These are phyloP conservation scores for Pogonomyrmex barbatus DNA, from an alignment of 1,140 invertebrate genomes.

Conservation along the genomic window DNA sequence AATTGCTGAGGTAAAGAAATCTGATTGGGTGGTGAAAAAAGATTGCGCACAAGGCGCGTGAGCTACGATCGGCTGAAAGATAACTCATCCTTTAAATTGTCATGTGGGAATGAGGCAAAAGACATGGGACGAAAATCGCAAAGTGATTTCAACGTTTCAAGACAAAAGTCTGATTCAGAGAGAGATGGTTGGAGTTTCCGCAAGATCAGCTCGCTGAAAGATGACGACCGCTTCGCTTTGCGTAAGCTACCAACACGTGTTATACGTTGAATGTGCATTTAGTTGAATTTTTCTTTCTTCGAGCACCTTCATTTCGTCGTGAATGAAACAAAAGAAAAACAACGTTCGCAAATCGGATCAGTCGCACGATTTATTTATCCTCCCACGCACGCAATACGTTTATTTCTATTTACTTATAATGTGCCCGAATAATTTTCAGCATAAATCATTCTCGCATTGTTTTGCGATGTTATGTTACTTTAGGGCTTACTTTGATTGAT, in stretches of 20 bases:
- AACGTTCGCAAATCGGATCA: constrained; percentile 18
- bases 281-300: constrained; percentile 25
- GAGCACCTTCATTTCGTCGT: constrained; percentile 34
- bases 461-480: background rate
- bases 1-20: background rate
- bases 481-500: background rate
- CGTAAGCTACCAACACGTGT: constrained; percentile 81
- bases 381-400: background rate
- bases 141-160: constrained; percentile 80
- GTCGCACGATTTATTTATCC: constrained; percentile 39
- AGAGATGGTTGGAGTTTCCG: constrained; percentile 76
- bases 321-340: constrained; percentile 14
- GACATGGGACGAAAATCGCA: constrained; percentile 42
- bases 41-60: background rate
- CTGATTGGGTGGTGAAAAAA: background rate
- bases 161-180: constrained; percentile 76
- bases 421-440: background rate
- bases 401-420: background rate
- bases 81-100: constrained; percentile 12
- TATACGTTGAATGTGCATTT: constrained; percentile 57
- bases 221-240: constrained; percentile 68
- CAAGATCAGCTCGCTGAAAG: constrained; percentile 75
- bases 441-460: background rate
- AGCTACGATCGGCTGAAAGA: background rate
- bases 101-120: constrained; percentile 5